phyloP scores from a whole-genome alignment of 1,140 invertebrate genomes.

The Mya arenaria region DNA sequence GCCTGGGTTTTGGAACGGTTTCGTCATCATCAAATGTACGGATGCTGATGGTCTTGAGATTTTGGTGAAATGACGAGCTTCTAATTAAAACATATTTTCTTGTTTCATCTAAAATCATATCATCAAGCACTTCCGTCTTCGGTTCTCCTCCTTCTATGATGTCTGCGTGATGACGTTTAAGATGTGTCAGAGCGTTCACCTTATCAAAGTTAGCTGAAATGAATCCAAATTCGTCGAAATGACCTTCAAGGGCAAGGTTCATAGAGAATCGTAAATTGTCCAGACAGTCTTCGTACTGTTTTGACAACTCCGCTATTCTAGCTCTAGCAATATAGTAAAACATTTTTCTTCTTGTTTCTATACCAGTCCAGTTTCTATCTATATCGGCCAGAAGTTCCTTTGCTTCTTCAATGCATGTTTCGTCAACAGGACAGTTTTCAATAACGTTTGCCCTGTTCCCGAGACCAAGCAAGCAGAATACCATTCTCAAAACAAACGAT shows the following conservation, averaged over 20 bases:
- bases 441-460: slow-evolving; percentile 60
- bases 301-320: slow-evolving; percentile 9
- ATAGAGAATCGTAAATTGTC: neutral
- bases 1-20: too few species aligned
- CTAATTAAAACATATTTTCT: too few species aligned
- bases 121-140: too few species aligned
- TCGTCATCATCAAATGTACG: too few species aligned
- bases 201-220: neutral
- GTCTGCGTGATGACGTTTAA: too few species aligned
- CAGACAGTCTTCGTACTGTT: neutral
- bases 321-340: slow-evolving; percentile 58
- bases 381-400: slow-evolving; percentile 30
- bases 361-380: slow-evolving; percentile 41
- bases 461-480: slow-evolving; percentile 59
- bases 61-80: too few species aligned
- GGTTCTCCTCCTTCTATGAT: too few species aligned
- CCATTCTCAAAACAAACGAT: slow-evolving; percentile 62
- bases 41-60: too few species aligned
- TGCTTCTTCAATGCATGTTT: slow-evolving; percentile 16
- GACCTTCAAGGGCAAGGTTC: neutral
- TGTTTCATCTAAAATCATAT: too few species aligned
- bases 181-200: too few species aligned
- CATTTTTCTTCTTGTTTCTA: slow-evolving; percentile 60
- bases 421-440: neutral
- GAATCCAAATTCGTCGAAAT: slow-evolving; percentile 7